Conservation (phyloP, 2,888 invertebrate species). For the Papilio demoleus region DNA sequence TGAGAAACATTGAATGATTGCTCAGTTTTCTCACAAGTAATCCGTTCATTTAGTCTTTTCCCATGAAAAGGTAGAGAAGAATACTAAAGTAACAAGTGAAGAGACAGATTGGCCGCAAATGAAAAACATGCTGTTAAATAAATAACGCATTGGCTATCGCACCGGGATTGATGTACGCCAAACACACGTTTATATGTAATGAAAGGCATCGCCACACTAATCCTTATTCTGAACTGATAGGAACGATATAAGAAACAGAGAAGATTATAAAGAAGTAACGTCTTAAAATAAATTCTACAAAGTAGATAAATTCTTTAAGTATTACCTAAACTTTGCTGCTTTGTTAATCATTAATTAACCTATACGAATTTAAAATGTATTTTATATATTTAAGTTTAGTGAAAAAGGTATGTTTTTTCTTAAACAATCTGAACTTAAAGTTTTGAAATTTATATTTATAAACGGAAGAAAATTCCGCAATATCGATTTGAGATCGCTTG, state of each 20-base stretch:
- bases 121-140: slow-evolving; percentile 48
- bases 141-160: slow-evolving; percentile 51
- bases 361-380: too few species aligned
- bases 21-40: too few species aligned
- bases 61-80: not conserved
- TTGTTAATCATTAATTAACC: too few species aligned
- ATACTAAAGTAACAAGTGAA: not conserved
- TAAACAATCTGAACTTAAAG: too few species aligned
- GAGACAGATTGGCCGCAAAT: slow-evolving; percentile 2
- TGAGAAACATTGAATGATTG: too few species aligned
- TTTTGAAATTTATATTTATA: too few species aligned
- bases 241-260: not conserved
- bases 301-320: too few species aligned
- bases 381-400: too few species aligned
- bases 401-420: too few species aligned
- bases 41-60: too few species aligned
- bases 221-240: slow-evolving; percentile 44
- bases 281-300: not conserved
- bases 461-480: not conserved
- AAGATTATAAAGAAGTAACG: not conserved
- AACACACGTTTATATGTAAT: slow-evolving; percentile 61
- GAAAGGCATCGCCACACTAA: slow-evolving; percentile 49
- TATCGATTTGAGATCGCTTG: slow-evolving; percentile 18
- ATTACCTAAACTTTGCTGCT: too few species aligned
- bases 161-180: slow-evolving; percentile 54